A percentile compares a stretch with the other conserved stretches of the same genome.
Evolutionary conservation across 1,140 invertebrate genomes (phyloP).

Genomic region (Zaprionus camerounensis): DNA sequence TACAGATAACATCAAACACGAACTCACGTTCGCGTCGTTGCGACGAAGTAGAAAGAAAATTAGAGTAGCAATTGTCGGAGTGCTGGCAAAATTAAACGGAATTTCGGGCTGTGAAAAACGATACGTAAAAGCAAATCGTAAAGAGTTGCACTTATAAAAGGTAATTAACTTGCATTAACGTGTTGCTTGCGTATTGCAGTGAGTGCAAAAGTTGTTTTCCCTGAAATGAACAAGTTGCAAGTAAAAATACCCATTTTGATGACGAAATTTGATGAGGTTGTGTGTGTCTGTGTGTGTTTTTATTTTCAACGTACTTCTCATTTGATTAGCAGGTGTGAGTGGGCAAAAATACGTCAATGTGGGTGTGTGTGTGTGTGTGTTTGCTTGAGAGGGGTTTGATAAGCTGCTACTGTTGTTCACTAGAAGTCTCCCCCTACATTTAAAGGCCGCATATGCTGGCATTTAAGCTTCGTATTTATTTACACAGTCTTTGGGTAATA

Average conservation of each 20-base stretch:
- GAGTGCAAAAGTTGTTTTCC: conserved; percentile 74
- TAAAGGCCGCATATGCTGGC: conserved; percentile 68
- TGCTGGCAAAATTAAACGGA: conserved; percentile 56
- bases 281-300: conserved; percentile 41
- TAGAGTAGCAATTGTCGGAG: conserved; percentile 39
- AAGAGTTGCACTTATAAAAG: conserved; percentile 72
- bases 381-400: conserved; percentile 22
- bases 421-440: not conserved
- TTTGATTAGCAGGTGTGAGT: conserved; percentile 68
- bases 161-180: conserved; percentile 64
- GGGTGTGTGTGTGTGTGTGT: conserved; percentile 20
- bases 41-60: conserved; percentile 40
- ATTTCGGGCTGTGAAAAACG: conserved; percentile 65
- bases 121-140: conserved; percentile 55
- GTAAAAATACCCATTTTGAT: conserved; percentile 68
- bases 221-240: conserved; percentile 58
- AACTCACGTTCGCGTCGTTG: conserved; percentile 33
- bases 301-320: conserved; percentile 60
- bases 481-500: conserved; percentile 48
- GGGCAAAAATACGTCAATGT: conserved; percentile 22
- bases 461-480: conserved; percentile 62
- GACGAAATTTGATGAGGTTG: conserved; percentile 62
- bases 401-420: conserved; percentile 34
- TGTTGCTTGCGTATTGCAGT: conserved; percentile 33
- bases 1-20: conserved; percentile 25